These are phyloP conservation scores for Tetramorium parvispinum DNA, from an alignment of 1,140 invertebrate genomes.

Conservation along the genomic window DNA sequence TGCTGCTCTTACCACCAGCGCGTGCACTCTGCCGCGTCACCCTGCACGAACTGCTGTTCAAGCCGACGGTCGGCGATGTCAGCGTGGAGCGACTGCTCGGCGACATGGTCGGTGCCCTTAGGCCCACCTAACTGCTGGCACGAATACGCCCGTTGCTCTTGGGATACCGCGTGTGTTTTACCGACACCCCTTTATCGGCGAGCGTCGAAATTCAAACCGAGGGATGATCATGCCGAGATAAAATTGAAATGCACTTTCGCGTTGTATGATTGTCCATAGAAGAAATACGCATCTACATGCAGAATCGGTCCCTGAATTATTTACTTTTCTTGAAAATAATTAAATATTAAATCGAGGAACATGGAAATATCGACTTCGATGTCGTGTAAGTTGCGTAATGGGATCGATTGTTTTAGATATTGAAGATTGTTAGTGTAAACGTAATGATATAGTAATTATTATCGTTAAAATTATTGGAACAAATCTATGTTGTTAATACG, in stretches of 20 bases:
- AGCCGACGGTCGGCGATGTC: conserved; percentile 89
- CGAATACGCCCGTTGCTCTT: not conserved
- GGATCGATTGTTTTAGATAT: not conserved
- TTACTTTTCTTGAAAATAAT: not conserved
- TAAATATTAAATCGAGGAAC: not conserved
- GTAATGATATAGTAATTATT: not conserved
- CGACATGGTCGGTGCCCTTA: conserved; percentile 86
- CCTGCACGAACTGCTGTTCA: conserved; percentile 90
- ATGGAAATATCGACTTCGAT: not conserved
- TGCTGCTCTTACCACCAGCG: conserved; percentile 89
- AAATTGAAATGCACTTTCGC: not conserved
- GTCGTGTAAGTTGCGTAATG: not conserved
- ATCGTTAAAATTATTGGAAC: not conserved
- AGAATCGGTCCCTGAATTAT: not conserved
- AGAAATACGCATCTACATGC: not conserved
- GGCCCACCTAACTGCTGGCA: conserved; percentile 57
- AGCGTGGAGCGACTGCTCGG: conserved; percentile 89
- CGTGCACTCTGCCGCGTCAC: conserved; percentile 86
- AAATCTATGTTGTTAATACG: not conserved
- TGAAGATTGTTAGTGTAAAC: not conserved
- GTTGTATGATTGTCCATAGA: not conserved
- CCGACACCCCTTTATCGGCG: conserved; percentile 13
- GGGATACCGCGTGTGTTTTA: not conserved
- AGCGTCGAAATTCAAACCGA: not conserved
- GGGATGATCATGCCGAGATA: not conserved